Evolutionary conservation across 2,797 vertebrate genomes (phyloP).

Genomic region (Sitta carolinensis): DNA sequence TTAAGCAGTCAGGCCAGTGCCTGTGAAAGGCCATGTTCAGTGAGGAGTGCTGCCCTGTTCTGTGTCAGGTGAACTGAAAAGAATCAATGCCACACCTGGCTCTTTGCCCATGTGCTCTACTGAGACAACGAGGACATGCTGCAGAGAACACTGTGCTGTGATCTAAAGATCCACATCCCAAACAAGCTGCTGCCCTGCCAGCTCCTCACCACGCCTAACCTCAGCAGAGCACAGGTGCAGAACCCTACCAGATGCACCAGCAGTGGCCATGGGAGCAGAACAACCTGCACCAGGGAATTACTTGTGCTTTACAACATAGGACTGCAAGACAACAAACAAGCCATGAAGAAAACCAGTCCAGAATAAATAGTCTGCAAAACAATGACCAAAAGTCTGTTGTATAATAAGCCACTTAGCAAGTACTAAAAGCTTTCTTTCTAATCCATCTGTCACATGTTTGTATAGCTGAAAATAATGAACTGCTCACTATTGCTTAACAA

Average conservation of each 20-base stretch:
- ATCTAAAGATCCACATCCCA: background rate
- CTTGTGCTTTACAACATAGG: background rate
- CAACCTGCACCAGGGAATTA: background rate
- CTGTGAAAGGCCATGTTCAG: background rate
- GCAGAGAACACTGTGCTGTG: background rate
- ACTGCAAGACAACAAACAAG: background rate
- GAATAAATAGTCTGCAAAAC: constrained; percentile 1
- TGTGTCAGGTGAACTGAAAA: background rate
- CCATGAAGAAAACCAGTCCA: background rate
- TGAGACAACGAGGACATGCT: background rate
- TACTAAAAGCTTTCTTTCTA: constrained; percentile 23
- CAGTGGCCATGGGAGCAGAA: background rate
- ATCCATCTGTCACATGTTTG: constrained; percentile 43
- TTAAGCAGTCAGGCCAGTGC: background rate
- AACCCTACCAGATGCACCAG: background rate
- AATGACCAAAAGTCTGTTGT: constrained; percentile 13
- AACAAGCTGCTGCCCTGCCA: background rate
- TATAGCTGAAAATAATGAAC: constrained; percentile 61
- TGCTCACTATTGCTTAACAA: constrained; percentile 31
- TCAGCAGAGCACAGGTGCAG: background rate
- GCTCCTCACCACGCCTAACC: background rate
- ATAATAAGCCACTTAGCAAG: constrained; percentile 44
- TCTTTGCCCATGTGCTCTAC: background rate
- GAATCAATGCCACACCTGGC: background rate
- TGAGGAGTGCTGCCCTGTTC: background rate